phyloP scores from a whole-genome alignment of 1,140 invertebrate species.

The Hypsibius dujardini region DNA sequence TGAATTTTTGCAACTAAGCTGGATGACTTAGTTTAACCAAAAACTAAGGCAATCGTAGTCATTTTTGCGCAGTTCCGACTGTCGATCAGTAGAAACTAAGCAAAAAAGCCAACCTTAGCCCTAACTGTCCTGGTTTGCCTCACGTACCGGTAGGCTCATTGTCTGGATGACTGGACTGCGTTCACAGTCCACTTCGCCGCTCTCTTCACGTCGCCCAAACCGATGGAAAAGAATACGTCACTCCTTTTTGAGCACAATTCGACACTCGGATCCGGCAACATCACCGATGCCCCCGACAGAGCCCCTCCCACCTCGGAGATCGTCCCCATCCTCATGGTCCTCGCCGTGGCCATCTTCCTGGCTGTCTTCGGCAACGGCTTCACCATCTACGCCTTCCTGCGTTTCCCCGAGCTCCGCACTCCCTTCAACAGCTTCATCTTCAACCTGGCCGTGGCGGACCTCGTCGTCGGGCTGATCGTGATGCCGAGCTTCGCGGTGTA shows the following conservation, averaged over 20 bases:
- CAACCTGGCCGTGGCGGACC: conserved; percentile 28
- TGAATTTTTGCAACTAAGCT: too few relatives aligned
- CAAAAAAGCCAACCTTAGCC: too few relatives aligned
- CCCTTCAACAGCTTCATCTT: conserved; percentile 29
- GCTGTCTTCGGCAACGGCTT: not conserved
- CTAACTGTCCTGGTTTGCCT: not conserved
- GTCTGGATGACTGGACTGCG: not conserved
- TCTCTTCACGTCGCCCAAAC: not conserved
- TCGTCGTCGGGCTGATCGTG: conserved; percentile 29
- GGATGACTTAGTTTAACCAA: too few relatives aligned
- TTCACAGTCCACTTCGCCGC: not conserved
- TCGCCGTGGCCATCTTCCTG: not conserved
- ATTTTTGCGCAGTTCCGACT: too few relatives aligned
- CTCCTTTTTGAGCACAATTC: not conserved
- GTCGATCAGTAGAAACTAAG: too few relatives aligned
- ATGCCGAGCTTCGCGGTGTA: conserved; percentile 28
- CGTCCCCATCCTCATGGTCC: not conserved
- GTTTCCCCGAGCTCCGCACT: conserved; percentile 25
- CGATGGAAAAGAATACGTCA: not conserved
- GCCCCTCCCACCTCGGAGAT: not conserved
- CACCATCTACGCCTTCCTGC: not conserved
- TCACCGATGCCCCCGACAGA: not conserved
- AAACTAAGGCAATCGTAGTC: too few relatives aligned
- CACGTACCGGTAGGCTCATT: not conserved
- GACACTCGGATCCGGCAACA: not conserved